Evolutionary conservation across 2,888 invertebrate genomes (phyloP).

Genomic region (Bembecia ichneumoniformis): DNA sequence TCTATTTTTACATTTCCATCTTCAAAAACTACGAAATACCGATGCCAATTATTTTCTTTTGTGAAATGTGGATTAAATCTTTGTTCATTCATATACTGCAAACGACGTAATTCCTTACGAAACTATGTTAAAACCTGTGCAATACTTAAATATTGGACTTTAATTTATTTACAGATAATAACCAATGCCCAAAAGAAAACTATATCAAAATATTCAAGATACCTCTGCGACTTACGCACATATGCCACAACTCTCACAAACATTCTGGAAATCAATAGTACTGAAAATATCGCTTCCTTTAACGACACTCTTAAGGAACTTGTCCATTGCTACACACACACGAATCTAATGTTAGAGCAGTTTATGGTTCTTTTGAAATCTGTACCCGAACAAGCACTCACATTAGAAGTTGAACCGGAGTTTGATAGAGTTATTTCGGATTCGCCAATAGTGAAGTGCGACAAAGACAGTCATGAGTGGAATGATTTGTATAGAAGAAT

Average conservation of each 20-base stretch:
- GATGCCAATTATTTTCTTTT: too few species aligned
- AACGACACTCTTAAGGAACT: slow-evolving; percentile 47
- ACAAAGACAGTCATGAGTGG: slow-evolving; percentile 55
- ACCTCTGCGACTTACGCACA: slow-evolving; percentile 70
- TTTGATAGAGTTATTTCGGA: slow-evolving; percentile 49
- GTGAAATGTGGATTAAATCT: too few species aligned
- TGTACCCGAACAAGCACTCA: slow-evolving; percentile 37
- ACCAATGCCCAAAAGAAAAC: slow-evolving; percentile 77
- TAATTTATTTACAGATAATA: slow-evolving; percentile 61
- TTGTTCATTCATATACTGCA: too few species aligned
- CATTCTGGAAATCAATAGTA: slow-evolving; percentile 36
- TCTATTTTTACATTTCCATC: too few species aligned
- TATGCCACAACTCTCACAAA: slow-evolving; percentile 53
- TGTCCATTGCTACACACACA: slow-evolving; percentile 60
- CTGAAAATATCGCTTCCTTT: slow-evolving; percentile 40
- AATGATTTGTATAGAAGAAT: slow-evolving; percentile 36
- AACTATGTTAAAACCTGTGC: too few species aligned
- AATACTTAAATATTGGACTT: too few species aligned
- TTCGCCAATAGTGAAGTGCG: slow-evolving; percentile 48
- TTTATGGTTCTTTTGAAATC: slow-evolving; percentile 76
- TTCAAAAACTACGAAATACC: too few species aligned
- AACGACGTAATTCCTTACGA: too few species aligned
- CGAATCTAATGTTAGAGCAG: slow-evolving; percentile 76
- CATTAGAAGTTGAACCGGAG: slow-evolving; percentile 32
- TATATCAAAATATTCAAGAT: slow-evolving; percentile 70